A percentile compares a stretch with the other conserved stretches of the same genome.
These are phyloP conservation scores for Drosophila greeni DNA, from an alignment of 2,888 invertebrate genomes.

Conservation along the genomic window DNA sequence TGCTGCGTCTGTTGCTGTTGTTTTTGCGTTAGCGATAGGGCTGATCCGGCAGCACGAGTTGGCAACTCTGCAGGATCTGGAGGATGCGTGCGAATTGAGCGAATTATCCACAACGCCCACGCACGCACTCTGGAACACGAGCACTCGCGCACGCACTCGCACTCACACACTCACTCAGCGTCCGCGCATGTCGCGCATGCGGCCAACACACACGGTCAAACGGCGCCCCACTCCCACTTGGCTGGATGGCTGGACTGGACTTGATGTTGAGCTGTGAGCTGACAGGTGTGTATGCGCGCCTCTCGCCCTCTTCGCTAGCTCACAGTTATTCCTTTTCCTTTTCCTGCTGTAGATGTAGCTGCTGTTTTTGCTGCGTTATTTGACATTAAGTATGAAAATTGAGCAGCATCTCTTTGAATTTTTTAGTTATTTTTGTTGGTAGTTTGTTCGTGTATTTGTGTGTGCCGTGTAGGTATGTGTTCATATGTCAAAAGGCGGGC, in stretches of 20 bases:
- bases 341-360: conserved; percentile 34
- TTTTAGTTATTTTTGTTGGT: conserved; percentile 28
- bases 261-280: conserved; percentile 7
- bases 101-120: conserved; percentile 27
- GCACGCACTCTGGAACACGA: conserved; percentile 21
- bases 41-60: conserved; percentile 16
- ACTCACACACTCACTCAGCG: conserved; percentile 55
- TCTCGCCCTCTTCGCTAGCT: conserved; percentile 39
- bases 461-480: conserved; percentile 31
- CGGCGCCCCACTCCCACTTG: conserved; percentile 19
- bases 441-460: conserved; percentile 33
- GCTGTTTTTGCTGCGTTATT: conserved; percentile 25
- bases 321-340: conserved; percentile 42
- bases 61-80: conserved; percentile 12
- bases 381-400: conserved; percentile 63
- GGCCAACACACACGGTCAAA: conserved; percentile 52
- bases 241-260: conserved; percentile 12
- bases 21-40: conserved; percentile 3
- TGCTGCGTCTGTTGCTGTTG: conserved; percentile 12
- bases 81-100: conserved; percentile 27
- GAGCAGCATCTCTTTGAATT: conserved; percentile 55
- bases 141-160: conserved; percentile 26
- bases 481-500: conserved; percentile 38
- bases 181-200: conserved; percentile 68
- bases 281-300: conserved; percentile 30